Evolutionary conservation across 2,113 vertebrate genomes (phyloP).

Genomic region (Gymnocephalus cernua): DNA sequence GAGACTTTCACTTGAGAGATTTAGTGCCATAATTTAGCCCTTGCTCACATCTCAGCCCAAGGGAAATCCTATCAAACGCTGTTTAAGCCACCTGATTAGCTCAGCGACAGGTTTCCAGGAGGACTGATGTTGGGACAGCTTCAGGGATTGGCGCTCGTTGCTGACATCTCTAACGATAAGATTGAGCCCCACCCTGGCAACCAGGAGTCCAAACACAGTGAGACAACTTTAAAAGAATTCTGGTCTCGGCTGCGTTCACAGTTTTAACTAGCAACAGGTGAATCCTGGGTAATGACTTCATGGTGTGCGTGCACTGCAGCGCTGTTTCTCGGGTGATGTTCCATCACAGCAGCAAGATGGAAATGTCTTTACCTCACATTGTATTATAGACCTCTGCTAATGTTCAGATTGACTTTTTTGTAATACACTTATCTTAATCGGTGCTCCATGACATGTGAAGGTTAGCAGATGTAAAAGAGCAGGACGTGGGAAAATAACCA

Average conservation of each 20-base stretch:
- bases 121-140: conserved; percentile 22
- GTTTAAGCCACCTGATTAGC: conserved; percentile 58
- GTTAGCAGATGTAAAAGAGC: conserved; percentile 13
- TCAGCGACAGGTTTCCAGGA: conserved; percentile 29
- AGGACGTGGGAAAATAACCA: conserved; percentile 18
- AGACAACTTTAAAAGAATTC: conserved; percentile 46
- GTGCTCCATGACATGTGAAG: conserved; percentile 17
- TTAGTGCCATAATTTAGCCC: conserved; percentile 73
- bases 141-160: conserved; percentile 3
- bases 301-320: conserved; percentile 9
- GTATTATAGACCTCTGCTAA: neutral
- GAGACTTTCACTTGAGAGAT: conserved; percentile 73
- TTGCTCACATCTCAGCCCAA: conserved; percentile 61
- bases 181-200: conserved; percentile 63
- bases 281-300: conserved; percentile 37
- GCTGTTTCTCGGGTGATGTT: conserved; percentile 8
- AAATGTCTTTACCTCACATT: conserved; percentile 14
- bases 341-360: conserved; percentile 17
- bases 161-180: conserved; percentile 41
- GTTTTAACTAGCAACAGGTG: conserved; percentile 65
- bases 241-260: neutral
- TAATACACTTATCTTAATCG: conserved; percentile 4
- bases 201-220: conserved; percentile 64
- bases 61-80: conserved; percentile 52
- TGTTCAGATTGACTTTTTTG: conserved; percentile 12